Evolutionary conservation across 2,797 vertebrate genomes (phyloP), one percentile per base, ranked within the genome.

Genomic region (Malacoraja senta): DNA sequence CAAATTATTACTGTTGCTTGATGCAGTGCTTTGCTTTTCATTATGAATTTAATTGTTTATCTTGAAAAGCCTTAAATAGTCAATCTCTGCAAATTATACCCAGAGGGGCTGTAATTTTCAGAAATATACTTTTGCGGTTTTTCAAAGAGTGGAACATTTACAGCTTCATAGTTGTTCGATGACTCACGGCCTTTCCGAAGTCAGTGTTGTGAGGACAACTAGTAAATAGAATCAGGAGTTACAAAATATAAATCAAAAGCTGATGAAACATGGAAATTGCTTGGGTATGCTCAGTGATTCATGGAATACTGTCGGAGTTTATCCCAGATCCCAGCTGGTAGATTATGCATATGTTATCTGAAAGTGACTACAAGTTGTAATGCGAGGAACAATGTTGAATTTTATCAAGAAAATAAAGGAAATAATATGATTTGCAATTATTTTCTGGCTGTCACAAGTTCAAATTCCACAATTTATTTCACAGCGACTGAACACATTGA

Each of bases 321-420:
- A 84, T 84, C 44, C 81, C 53, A 84, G 81, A 84, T 58, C 44
- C 53, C 81, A 61, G 81, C 53, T 61, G 81, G 15, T 84, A 84
- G 24, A 84, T 58, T 61, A 84, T 29, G 61, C 53, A 58, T 61
- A 61, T 58, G 15, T 84, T 19, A 61, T 61, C n/a, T 84, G 81
- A 1, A 84, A 84, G 53, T 58, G 81, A 29, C 21, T 13, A 15
- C 3, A 4, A 58, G 44, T 84, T 24, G 26, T 84, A 84, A 72
- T 26, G 8, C 8, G 19, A 72, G 44, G 44, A 26, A 24, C 19
- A 84, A 61, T 84, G 44, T 26, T 29, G 81, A 84, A 3, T 58
- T 58, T 61, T 84, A 84, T n/a, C 9, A 53, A 53, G 44, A 24
- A 26, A 12, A 4, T 61, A 80, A 80, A 44, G 78, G 24, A 80